These are phyloP conservation scores for Mustelus asterias DNA, from an alignment of 2,113 vertebrate genomes.

Conservation along the genomic window DNA sequence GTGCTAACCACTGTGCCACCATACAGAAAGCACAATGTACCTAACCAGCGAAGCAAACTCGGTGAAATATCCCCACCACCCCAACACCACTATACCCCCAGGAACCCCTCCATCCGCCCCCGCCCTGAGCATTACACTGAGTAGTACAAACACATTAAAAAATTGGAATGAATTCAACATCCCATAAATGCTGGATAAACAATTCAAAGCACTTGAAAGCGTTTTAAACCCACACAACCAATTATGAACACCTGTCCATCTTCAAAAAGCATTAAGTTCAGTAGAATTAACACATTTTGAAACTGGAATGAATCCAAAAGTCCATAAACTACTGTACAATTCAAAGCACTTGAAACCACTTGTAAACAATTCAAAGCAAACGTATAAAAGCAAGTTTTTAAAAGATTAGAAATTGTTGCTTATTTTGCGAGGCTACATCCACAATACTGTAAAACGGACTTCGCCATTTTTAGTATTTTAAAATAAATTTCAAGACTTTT, in stretches of 20 bases:
- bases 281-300: background rate
- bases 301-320: background rate
- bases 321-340: background rate
- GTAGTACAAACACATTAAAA: background rate
- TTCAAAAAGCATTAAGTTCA: background rate
- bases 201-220: background rate
- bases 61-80: background rate
- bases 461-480: background rate
- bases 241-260: background rate
- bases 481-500: background rate
- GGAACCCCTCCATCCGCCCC: background rate
- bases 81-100: no score
- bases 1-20: no score
- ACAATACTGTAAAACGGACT: background rate
- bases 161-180: background rate
- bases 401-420: background rate
- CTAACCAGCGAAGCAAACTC: background rate
- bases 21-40: no score
- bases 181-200: background rate
- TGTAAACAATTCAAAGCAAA: background rate
- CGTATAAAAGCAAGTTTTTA: background rate
- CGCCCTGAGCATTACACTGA: background rate
- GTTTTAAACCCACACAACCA: background rate
- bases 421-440: background rate
- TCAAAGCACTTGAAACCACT: background rate